Evolutionary conservation across 2,888 invertebrate genomes (phyloP).

Genomic region (Amphipyra tragopoginis): DNA sequence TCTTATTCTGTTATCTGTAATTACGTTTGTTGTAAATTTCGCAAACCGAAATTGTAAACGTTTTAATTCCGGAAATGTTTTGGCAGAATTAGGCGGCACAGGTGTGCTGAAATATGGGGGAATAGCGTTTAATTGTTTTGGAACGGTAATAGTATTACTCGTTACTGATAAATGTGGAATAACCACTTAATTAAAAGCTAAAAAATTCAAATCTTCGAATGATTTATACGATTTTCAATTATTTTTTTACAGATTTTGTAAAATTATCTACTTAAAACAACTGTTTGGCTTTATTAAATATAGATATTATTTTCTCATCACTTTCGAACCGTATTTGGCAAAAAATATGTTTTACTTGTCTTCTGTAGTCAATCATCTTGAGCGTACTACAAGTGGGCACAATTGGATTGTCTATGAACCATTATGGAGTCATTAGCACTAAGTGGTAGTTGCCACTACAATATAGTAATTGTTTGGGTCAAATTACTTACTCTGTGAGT

Average conservation of each 20-base stretch:
- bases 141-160: slow-evolving; percentile 5
- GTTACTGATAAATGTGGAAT: not conserved
- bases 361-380: too few species aligned
- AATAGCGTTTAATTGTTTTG: slow-evolving; percentile 25
- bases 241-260: too few species aligned
- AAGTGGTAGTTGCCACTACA: slow-evolving; percentile 4
- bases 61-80: slow-evolving; percentile 38
- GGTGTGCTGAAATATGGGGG: slow-evolving; percentile 35
- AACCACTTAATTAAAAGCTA: not conserved
- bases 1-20: slow-evolving; percentile 43
- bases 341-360: too few species aligned
- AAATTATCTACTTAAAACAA: too few species aligned
- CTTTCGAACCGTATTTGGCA: too few species aligned
- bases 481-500: slow-evolving; percentile 2
- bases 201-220: too few species aligned
- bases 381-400: not conserved
- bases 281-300: too few species aligned
- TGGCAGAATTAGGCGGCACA: slow-evolving; percentile 26
- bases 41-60: slow-evolving; percentile 26
- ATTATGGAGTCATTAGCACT: slow-evolving; percentile 18
- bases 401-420: not conserved
- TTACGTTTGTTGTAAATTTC: slow-evolving; percentile 43
- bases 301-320: too few species aligned
- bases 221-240: too few species aligned
- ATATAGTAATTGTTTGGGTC: slow-evolving; percentile 14